Percentiles rank a stretch among this genome's conserved stretches.
Conservation (phyloP, 2,113 vertebrate genomes). For the Paralichthys olivaceus region DNA sequence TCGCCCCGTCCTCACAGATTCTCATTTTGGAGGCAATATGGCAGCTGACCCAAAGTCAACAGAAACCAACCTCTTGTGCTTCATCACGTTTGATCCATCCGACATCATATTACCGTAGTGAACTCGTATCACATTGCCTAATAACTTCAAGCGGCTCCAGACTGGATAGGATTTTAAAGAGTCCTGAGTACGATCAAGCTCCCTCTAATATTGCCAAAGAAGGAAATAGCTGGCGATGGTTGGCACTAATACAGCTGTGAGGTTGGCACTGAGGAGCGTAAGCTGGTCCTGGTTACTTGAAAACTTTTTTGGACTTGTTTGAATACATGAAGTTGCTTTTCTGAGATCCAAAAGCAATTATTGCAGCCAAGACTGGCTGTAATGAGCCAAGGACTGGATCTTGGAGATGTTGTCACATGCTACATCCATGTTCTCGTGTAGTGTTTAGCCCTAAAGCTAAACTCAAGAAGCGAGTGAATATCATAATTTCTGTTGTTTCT, state of each 20-base stretch:
- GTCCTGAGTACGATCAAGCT: slow-evolving; percentile 22
- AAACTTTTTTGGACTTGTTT: slow-evolving; percentile 43
- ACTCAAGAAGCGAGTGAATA: neutral
- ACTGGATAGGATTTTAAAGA: slow-evolving; percentile 36
- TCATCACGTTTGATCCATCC: neutral
- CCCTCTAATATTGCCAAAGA: slow-evolving; percentile 54
- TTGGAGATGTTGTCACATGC: neutral
- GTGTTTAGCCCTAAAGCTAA: neutral
- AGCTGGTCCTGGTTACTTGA: slow-evolving; percentile 45
- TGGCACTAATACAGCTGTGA: slow-evolving; percentile 26
- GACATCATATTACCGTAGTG: neutral
- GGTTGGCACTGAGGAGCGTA: slow-evolving; percentile 39
- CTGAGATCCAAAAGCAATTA: slow-evolving; percentile 33
- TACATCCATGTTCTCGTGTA: neutral
- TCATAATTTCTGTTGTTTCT: neutral
- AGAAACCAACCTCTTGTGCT: neutral
- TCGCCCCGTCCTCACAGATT: slow-evolving; percentile 8
- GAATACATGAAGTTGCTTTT: slow-evolving; percentile 46
- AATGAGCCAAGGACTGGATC: slow-evolving; percentile 27
- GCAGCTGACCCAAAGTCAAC: slow-evolving; percentile 38
- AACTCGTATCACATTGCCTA: slow-evolving; percentile 10
- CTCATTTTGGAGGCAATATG: slow-evolving; percentile 1
- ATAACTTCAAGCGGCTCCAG: slow-evolving; percentile 37
- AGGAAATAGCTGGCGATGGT: slow-evolving; percentile 59
- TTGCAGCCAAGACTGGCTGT: slow-evolving; percentile 38